Percentiles rank a stretch among this genome's conserved stretches.
phyloP scores from a whole-genome alignment of 1,140 invertebrate species.

The Bombyx mori region ASM3026992v2 NC_085109.1:11514501-11515000 shows the following conservation, averaged over 20 bases:
- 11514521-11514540: too few relatives aligned
- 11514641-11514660: constrained; percentile 21
- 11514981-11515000: too few relatives aligned
- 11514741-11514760: constrained; percentile 67
- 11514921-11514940: too few relatives aligned
- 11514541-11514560: too few relatives aligned
- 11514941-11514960: too few relatives aligned
- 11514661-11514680: constrained; percentile 24
- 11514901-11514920: too few relatives aligned
- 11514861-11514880: constrained; percentile 11
- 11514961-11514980: too few relatives aligned
- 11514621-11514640: constrained; percentile 14
- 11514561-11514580: background rate
- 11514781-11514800: constrained; percentile 46
- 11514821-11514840: constrained; percentile 32
- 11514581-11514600: background rate
- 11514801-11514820: constrained; percentile 60
- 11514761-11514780: constrained; percentile 70
- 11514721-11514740: constrained; percentile 68
- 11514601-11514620: background rate
- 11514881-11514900: constrained; percentile 1
- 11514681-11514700: constrained; percentile 54
- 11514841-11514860: constrained; percentile 46
- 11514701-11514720: constrained; percentile 66
- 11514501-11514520: too few relatives aligned